Base-by-base conservation (phyloP, 2,888 invertebrate genomes). In the Synergus gifuensis region DNA sequence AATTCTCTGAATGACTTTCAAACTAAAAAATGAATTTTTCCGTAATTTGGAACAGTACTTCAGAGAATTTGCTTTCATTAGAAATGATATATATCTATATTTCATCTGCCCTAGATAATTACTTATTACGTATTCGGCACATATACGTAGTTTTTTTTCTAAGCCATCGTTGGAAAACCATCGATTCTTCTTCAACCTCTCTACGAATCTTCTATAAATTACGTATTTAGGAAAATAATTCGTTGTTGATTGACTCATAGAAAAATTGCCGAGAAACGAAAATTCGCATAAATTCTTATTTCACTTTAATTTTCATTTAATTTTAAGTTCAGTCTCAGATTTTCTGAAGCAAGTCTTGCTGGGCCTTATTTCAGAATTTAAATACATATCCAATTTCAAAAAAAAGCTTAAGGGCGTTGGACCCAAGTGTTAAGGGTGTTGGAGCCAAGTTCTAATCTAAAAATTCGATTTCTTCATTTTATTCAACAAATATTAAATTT, bases 101-200 rank as follows among this genome's bases (percentile, higher is more conserved):
- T 28, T 46, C 36, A 63, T 36, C 28, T 63, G 36, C 28, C 36
- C 36, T 36, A 36, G 36, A 36, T 16, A 63, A 49, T 69, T 46
- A 46, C 8, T 69, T 46, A 49, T 46, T 22, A 49, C 16, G 28
- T 1, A 46, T 64, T 11, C n/a, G 7, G 64, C 40, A 36, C n/a
- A 40, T 64, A 11, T 40, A 40, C 18, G 42, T 28, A 28, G 9
- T 64, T 11, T 54, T 9, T 73, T 73, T 36, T 36, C n/a, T 54
- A 36, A 73, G 49, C 36, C 49, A 36, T 69, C 46, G 9, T 36
- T 54, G 0, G 42, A 36, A 64, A 64, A 42, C 36, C 11, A 40
- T 40, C 36, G 69, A 54, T 73, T 73, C 69, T 49, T 73, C 49
- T 73, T 36, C 36, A n/a, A 54, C n/a, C 69, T 49, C 69, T 36